Conservation (phyloP, 92 coral and sea anemone genomes). For the Hydrozoanthus gracilis region DNA sequence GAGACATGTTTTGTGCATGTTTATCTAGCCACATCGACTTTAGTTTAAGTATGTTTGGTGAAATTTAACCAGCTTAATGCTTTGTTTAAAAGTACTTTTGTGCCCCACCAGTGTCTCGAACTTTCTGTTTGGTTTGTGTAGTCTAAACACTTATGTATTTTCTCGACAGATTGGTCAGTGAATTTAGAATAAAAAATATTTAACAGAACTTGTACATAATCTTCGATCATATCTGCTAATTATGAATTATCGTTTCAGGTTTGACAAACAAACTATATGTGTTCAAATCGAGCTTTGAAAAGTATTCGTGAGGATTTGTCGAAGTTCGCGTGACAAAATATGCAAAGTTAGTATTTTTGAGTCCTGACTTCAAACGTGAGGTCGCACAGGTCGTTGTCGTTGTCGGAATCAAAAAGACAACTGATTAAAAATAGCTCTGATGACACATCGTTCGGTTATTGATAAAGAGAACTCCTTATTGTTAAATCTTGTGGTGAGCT, state of each 20-base stretch:
- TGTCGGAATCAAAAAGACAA: not conserved
- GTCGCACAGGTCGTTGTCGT: slow-evolving; percentile 40
- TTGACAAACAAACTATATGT: not conserved
- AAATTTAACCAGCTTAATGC: not conserved
- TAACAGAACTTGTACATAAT: no score
- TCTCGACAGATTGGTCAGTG: not conserved
- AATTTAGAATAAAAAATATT: not conserved
- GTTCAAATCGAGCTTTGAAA: not conserved
- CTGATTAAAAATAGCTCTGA: not conserved
- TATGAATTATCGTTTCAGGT: no score
- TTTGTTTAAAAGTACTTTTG: not conserved
- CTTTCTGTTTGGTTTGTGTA: not conserved
- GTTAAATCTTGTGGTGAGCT: no score
- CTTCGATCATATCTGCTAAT: no score
- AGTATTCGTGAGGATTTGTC: not conserved
- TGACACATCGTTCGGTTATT: no score
- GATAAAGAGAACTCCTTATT: no score
- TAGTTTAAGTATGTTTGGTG: not conserved
- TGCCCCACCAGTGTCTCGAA: not conserved
- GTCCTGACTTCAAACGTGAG: slow-evolving; percentile 1
- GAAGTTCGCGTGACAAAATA: slow-evolving; percentile 38
- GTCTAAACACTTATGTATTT: not conserved
- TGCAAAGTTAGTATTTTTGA: slow-evolving; percentile 21
- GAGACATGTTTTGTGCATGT: no score
- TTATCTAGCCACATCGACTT: no score